These are phyloP conservation scores for Ophioderma brevispina DNA, from an alignment of 35 echinoderm and acorn worm genomes.

Conservation along the genomic window DNA sequence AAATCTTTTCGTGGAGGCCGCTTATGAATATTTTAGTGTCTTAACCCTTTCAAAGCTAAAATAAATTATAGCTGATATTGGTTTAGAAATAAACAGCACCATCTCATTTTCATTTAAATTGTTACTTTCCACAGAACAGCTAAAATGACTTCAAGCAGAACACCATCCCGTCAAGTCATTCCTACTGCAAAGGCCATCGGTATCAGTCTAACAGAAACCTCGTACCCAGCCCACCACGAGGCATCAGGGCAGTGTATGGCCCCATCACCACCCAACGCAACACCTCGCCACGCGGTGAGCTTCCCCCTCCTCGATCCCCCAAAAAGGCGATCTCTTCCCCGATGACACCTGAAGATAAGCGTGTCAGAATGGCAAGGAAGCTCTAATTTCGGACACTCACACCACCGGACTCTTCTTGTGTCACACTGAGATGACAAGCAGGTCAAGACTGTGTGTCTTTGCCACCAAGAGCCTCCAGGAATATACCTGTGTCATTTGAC, in stretches of 20 bases:
- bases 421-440: constrained; percentile 43
- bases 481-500: constrained; percentile 89
- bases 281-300: constrained; percentile 49
- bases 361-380: constrained; percentile 2
- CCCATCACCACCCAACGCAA: constrained; percentile 90
- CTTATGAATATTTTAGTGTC: no score
- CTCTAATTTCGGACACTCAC: neutral
- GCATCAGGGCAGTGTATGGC: constrained; percentile 67
- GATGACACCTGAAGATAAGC: constrained; percentile 36
- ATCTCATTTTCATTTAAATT: no score
- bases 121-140: neutral
- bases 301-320: constrained; percentile 31
- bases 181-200: constrained; percentile 75
- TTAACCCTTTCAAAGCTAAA: no score
- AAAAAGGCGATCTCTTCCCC: constrained; percentile 53
- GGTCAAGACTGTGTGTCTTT: constrained; percentile 93
- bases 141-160: constrained; percentile 7
- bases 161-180: constrained; percentile 60
- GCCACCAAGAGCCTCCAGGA: constrained; percentile 94
- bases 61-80: no score
- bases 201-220: constrained; percentile 76
- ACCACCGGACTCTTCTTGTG: constrained; percentile 39
- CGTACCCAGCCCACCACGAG: constrained; percentile 52
- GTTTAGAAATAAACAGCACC: no score
- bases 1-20: no score